Conservation (phyloP, 2,888 invertebrate genomes). For the Dromius quadrimaculatus region DNA sequence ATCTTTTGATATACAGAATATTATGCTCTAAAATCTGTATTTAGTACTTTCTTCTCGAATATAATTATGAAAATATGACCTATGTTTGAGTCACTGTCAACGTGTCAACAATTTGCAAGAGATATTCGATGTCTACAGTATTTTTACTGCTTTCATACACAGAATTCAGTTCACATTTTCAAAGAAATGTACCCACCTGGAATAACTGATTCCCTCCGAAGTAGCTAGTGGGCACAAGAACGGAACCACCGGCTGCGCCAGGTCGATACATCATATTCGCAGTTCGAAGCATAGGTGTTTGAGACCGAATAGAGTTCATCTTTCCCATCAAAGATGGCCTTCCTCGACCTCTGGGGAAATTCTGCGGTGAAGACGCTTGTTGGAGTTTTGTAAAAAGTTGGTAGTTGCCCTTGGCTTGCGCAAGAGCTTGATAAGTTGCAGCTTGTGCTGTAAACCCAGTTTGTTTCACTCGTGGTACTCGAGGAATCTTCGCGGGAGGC, state of each 20-base stretch:
- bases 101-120: no score
- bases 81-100: no score
- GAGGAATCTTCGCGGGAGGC: constrained; percentile 92
- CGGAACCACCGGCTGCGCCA: constrained; percentile 69
- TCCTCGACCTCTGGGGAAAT: constrained; percentile 58
- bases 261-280: constrained; percentile 78
- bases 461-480: constrained; percentile 70
- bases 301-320: constrained; percentile 54
- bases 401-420: constrained; percentile 68
- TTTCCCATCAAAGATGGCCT: constrained; percentile 60
- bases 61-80: no score
- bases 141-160: background rate
- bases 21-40: no score
- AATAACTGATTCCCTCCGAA: constrained; percentile 74
- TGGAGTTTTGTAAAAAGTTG: constrained; percentile 57
- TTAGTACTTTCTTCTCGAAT: no score
- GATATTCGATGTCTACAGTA: background rate
- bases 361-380: constrained; percentile 21
- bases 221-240: constrained; percentile 72
- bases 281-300: constrained; percentile 49
- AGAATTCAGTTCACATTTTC: no score
- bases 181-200: constrained; percentile 68
- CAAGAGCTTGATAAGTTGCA: constrained; percentile 67
- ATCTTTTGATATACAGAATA: no score
- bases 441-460: constrained; percentile 60